These are phyloP conservation scores for Ethmia dodecea DNA, from an alignment of 2,888 invertebrate species.

Conservation along the genomic window DNA sequence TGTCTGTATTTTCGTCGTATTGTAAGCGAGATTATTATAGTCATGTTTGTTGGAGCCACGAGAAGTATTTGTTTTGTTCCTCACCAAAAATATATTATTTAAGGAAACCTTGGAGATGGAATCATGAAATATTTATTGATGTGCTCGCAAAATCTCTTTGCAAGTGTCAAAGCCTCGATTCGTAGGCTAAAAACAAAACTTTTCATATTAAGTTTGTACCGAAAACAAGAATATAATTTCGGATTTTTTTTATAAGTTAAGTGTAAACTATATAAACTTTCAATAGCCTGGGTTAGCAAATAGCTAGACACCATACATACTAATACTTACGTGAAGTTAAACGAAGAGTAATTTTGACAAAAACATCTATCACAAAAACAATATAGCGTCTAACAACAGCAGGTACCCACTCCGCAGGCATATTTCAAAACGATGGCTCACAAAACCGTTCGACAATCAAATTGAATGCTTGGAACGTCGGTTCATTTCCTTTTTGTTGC, in stretches of 20 bases:
- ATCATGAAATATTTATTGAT: background rate
- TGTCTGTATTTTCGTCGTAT: slow-evolving; percentile 40
- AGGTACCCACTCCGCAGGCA: slow-evolving; percentile 20
- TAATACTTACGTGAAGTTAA: too few species aligned
- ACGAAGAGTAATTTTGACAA: too few species aligned
- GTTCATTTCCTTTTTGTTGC: slow-evolving; percentile 72
- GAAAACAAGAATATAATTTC: too few species aligned
- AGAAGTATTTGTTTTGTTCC: slow-evolving; percentile 2
- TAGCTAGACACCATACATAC: too few species aligned
- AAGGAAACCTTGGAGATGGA: background rate
- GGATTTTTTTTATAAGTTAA: too few species aligned
- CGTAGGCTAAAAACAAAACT: too few species aligned
- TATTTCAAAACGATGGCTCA: slow-evolving; percentile 48
- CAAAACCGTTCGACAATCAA: slow-evolving; percentile 51
- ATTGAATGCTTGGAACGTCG: slow-evolving; percentile 47
- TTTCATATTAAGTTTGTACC: too few species aligned
- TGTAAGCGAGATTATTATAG: slow-evolving; percentile 30
- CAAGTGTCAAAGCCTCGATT: background rate
- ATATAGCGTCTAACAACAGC: background rate
- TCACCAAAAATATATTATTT: slow-evolving; percentile 1
- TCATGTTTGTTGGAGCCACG: slow-evolving; percentile 41
- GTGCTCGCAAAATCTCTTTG: background rate
- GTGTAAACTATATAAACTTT: too few species aligned
- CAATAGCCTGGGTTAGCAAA: too few species aligned
- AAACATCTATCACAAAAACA: too few species aligned